Evolutionary conservation across 2,797 vertebrate genomes (phyloP).

Genomic region (Rhabdophis nuchalis): DNA sequence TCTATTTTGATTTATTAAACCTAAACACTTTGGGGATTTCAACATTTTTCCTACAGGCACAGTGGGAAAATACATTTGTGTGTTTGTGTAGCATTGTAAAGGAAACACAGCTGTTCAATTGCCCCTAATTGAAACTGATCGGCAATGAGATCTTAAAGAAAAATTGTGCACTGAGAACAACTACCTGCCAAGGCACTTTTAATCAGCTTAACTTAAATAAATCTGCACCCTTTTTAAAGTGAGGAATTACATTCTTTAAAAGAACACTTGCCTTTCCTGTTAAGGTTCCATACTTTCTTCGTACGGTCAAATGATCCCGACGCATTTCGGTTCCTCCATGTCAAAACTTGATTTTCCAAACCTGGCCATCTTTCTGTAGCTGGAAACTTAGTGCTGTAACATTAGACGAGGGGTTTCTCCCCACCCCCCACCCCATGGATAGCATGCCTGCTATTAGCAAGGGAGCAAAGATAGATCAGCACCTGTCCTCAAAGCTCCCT

Average conservation of each 20-base stretch:
- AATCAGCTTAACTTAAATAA: constrained; percentile 2
- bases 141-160: background rate
- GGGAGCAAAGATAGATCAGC: constrained; percentile 80
- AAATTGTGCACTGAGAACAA: background rate
- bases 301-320: constrained; percentile 44
- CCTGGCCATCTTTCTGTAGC: constrained; percentile 35
- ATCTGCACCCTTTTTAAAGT: background rate
- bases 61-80: background rate
- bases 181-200: constrained; percentile 37
- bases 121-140: background rate
- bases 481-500: constrained; percentile 50
- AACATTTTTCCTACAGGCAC: background rate
- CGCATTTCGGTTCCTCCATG: constrained; percentile 49
- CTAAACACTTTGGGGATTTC: background rate
- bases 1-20: background rate
- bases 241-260: background rate
- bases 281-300: constrained; percentile 62
- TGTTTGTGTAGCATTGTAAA: background rate
- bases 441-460: constrained; percentile 62
- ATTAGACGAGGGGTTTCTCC: constrained; percentile 50
- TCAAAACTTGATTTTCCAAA: constrained; percentile 46
- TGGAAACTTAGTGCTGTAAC: constrained; percentile 58
- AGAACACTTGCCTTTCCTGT: constrained; percentile 67
- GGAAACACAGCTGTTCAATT: constrained; percentile 10
- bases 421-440: constrained; percentile 40